A percentile compares a stretch with the other conserved stretches of the same genome.
These are phyloP conservation scores for Cantharis rufa DNA, from an alignment of 2,888 invertebrate species.

Conservation along the genomic window DNA sequence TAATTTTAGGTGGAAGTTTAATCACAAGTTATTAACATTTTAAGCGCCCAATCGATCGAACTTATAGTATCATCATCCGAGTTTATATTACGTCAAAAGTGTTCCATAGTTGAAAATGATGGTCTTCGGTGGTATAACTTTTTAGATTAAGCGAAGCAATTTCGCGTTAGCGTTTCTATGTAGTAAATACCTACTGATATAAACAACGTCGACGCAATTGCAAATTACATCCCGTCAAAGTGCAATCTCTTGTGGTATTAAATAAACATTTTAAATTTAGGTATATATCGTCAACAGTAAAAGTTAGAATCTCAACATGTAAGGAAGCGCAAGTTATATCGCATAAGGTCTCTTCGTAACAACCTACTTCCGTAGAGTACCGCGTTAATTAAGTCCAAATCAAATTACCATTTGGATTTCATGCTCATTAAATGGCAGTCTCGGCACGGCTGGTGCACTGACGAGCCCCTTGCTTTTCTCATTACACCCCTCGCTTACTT, in stretches of 20 bases:
- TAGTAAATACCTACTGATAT: slow-evolving; percentile 13
- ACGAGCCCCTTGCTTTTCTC: slow-evolving; percentile 41
- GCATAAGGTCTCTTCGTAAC: slow-evolving; percentile 25
- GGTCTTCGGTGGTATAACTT: slow-evolving; percentile 20
- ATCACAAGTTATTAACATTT: slow-evolving; percentile 21
- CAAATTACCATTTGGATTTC: slow-evolving; percentile 57
- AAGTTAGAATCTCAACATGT: slow-evolving; percentile 9
- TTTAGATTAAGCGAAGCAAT: slow-evolving; percentile 26
- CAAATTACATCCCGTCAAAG: slow-evolving; percentile 24
- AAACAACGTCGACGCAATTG: slow-evolving; percentile 17
- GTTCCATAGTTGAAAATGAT: slow-evolving; percentile 15
- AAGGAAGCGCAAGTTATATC: slow-evolving; percentile 20
- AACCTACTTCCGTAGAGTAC: slow-evolving; percentile 37
- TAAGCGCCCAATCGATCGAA: slow-evolving; percentile 23
- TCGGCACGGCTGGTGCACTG: slow-evolving; percentile 43
- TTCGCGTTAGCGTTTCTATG: slow-evolving; percentile 17
- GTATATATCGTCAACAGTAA: slow-evolving; percentile 9
- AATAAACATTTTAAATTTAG: slow-evolving; percentile 16
- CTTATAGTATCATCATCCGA: slow-evolving; percentile 21
- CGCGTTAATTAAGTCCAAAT: slow-evolving; percentile 56
- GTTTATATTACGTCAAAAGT: slow-evolving; percentile 1
- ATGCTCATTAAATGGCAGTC: slow-evolving; percentile 55
- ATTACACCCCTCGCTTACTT: slow-evolving; percentile 33
- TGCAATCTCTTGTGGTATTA: slow-evolving; percentile 13
- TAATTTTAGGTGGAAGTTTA: neutral